phyloP scores from a whole-genome alignment of 2,888 invertebrate species.

The Nematopogon swammerdamellus region DNA sequence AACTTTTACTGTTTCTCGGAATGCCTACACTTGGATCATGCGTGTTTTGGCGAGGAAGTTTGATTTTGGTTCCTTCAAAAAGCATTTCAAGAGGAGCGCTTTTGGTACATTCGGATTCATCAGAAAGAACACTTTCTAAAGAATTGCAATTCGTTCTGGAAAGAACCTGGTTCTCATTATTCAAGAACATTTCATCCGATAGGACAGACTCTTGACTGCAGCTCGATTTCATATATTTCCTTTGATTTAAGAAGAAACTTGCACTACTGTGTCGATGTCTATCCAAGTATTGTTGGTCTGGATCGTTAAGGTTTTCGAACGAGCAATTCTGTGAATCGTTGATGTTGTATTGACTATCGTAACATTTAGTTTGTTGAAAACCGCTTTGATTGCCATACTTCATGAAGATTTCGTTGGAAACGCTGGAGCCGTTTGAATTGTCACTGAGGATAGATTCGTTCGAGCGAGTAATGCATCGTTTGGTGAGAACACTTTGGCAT shows the following conservation, averaged over 20 bases:
- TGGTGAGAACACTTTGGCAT: constrained; percentile 49
- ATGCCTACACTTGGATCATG: constrained; percentile 23
- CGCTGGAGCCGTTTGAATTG: constrained; percentile 48
- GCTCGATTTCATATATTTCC: constrained; percentile 58
- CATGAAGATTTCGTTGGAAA: constrained; percentile 50
- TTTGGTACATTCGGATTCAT: constrained; percentile 74
- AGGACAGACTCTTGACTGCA: constrained; percentile 76
- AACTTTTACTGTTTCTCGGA: constrained; percentile 44
- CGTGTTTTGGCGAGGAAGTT: constrained; percentile 30
- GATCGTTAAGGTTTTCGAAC: constrained; percentile 39
- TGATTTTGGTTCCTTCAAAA: constrained; percentile 54
- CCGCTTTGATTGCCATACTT: constrained; percentile 48
- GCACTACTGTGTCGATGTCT: constrained; percentile 68
- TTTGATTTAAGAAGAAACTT: constrained; percentile 75
- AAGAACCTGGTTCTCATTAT: constrained; percentile 49
- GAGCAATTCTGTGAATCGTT: constrained; percentile 48
- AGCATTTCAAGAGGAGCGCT: constrained; percentile 74
- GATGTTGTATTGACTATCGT: constrained; percentile 42
- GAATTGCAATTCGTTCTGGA: constrained; percentile 70
- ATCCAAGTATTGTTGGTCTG: constrained; percentile 43
- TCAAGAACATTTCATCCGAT: constrained; percentile 64
- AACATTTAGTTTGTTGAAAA: constrained; percentile 43
- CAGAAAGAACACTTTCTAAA: constrained; percentile 76
- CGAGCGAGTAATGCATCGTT: constrained; percentile 57
- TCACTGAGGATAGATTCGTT: constrained; percentile 53